phyloP scores from a whole-genome alignment of 37 sponge, comb jelly and placozoan genomes.

The Mnemiopsis leidyi region DNA sequence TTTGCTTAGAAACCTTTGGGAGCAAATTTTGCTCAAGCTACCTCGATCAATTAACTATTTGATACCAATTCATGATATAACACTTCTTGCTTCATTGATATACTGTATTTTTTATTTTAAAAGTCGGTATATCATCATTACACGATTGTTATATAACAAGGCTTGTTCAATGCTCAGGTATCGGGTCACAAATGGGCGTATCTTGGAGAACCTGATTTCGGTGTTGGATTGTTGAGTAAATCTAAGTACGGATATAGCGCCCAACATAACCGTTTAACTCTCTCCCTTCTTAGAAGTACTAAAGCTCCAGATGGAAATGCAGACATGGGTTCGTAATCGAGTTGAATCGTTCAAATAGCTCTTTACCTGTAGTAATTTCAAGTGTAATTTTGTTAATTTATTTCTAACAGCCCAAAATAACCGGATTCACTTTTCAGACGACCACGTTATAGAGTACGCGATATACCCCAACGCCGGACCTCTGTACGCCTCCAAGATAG shows the following conservation, averaged over 20 bases:
- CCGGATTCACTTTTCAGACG: background rate
- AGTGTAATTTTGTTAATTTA: background rate
- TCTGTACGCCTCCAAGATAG: background rate
- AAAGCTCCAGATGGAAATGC: constrained; percentile 75
- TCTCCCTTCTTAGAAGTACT: constrained; percentile 29
- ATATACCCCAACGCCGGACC: constrained; percentile 14
- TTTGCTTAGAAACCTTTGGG: no score
- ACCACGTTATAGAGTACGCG: constrained; percentile 17
- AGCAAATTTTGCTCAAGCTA: no score
- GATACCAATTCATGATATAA: no score
- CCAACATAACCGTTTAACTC: constrained; percentile 7
- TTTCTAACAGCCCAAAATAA: background rate
- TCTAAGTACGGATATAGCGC: constrained; percentile 78
- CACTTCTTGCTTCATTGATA: no score
- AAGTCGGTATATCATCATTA: no score
- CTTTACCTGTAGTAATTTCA: no score
- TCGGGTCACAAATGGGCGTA: constrained; percentile 82
- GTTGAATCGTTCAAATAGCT: no score
- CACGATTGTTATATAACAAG: no score
- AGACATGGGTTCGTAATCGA: constrained; percentile 80
- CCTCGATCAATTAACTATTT: no score
- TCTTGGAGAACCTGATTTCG: constrained; percentile 76
- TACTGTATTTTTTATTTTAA: no score
- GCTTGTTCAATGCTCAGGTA: no score
- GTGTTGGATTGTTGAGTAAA: constrained; percentile 72